These are phyloP conservation scores for Mactromeris polynyma DNA, from an alignment of 2,888 invertebrate genomes.

Conservation along the genomic window DNA sequence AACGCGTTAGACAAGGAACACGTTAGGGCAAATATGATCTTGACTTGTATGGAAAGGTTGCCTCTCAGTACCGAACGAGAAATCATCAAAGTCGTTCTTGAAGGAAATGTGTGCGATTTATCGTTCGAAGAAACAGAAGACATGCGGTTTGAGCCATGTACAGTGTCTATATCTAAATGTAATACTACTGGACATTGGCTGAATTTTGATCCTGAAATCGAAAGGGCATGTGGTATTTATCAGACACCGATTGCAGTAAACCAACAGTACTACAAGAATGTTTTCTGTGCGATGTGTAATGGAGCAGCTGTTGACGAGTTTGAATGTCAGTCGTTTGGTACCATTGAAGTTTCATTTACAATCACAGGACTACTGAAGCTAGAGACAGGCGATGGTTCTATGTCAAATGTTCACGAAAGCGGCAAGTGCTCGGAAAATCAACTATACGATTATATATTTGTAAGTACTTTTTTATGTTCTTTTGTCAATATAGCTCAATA, in stretches of 20 bases:
- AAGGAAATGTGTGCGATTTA: slow-evolving; percentile 3
- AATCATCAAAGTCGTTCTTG: neutral
- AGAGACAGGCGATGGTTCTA: slow-evolving; percentile 8
- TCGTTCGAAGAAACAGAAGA: neutral
- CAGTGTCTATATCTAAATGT: slow-evolving; percentile 13
- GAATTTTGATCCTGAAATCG: neutral
- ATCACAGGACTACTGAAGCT: slow-evolving; percentile 33
- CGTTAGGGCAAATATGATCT: neutral
- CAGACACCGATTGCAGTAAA: neutral
- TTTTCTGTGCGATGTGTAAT: slow-evolving; percentile 35
- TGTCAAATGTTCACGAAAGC: neutral
- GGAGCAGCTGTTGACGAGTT: neutral
- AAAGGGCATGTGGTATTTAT: slow-evolving; percentile 20
- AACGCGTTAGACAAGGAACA: neutral
- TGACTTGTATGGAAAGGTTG: neutral
- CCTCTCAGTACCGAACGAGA: neutral
- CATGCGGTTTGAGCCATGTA: neutral
- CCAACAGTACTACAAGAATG: neutral
- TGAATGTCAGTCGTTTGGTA: neutral
- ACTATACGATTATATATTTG: neutral
- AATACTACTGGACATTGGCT: slow-evolving; percentile 23
- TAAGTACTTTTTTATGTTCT: too few species aligned
- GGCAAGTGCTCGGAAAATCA: neutral
- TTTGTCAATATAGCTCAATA: too few species aligned
- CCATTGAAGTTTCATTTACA: neutral